phyloP scores from a whole-genome alignment of 2,888 invertebrate genomes.

The Macrostomum cliftonense region DNA sequence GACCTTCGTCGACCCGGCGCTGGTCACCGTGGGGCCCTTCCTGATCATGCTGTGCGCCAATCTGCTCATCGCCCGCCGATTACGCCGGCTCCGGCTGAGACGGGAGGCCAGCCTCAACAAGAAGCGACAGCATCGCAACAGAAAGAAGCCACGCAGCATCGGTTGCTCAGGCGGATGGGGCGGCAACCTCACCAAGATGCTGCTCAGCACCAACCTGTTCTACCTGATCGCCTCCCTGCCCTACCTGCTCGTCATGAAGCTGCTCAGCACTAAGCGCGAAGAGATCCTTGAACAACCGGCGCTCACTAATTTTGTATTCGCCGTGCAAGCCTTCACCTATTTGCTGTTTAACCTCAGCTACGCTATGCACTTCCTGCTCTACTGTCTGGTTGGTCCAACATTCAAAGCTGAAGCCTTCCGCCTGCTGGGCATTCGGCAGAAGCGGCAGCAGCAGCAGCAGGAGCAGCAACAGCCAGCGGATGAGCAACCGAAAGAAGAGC shows the following conservation, averaged over 20 bases:
- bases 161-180: not conserved
- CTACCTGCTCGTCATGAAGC: not conserved
- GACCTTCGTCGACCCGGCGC: constrained; percentile 6
- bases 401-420: constrained; percentile 7
- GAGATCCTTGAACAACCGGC: not conserved
- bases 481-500: too few species aligned
- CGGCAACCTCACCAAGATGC: constrained; percentile 5
- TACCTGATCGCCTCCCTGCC: constrained; percentile 5
- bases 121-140: not conserved
- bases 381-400: constrained; percentile 9
- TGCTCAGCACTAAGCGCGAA: not conserved
- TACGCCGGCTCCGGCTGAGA: constrained; percentile 2
- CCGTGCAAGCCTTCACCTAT: not conserved
- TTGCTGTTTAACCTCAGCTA: constrained; percentile 7
- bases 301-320: not conserved
- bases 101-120: constrained; percentile 6
- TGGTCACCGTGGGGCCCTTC: constrained; percentile 6
- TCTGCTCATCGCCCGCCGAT: constrained; percentile 2
- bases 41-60: constrained; percentile 9
- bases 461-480: too few species aligned
- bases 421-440: constrained; percentile 2
- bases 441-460: too few species aligned
- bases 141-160: too few species aligned
- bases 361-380: constrained; percentile 8
- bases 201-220: constrained; percentile 8